These are phyloP conservation scores for Notolabrus celidotus DNA, from an alignment of 2,797 vertebrate species.

Conservation along the genomic window DNA sequence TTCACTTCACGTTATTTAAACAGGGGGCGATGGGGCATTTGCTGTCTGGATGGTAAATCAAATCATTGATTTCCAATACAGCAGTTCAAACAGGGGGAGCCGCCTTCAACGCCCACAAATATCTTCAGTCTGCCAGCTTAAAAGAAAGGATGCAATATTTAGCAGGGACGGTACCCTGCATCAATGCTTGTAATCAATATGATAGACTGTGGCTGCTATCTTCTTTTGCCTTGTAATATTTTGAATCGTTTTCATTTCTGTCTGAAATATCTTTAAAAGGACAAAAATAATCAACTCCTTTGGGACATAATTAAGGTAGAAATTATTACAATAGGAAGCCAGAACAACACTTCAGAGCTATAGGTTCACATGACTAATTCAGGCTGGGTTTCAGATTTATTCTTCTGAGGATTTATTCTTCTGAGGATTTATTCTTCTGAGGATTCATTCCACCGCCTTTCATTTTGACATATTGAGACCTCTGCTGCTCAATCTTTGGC, in stretches of 20 bases:
- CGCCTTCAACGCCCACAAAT: constrained; percentile 41
- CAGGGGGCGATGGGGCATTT: constrained; percentile 39
- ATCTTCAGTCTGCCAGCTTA: constrained; percentile 32
- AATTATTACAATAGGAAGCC: neutral
- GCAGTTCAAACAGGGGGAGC: constrained; percentile 49
- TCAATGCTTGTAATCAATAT: neutral
- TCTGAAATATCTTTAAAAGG: no score
- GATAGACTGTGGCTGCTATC: neutral
- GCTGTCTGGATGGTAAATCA: constrained; percentile 68
- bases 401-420: neutral
- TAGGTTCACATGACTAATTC: neutral
- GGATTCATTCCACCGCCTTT: neutral
- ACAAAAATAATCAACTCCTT: neutral
- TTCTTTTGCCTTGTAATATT: neutral
- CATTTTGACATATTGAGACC: neutral
- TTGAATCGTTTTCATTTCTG: no score
- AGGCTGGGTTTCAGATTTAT: neutral
- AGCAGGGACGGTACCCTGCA: constrained; percentile 7
- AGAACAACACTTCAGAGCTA: neutral
- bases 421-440: neutral
- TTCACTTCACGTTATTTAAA: constrained; percentile 46
- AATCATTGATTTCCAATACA: constrained; percentile 77
- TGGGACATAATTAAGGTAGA: neutral
- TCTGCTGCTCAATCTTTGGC: constrained; percentile 7
- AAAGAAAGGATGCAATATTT: constrained; percentile 23